phyloP scores from a whole-genome alignment of 2,888 invertebrate genomes.

The Eugnorisma glareosa region DNA sequence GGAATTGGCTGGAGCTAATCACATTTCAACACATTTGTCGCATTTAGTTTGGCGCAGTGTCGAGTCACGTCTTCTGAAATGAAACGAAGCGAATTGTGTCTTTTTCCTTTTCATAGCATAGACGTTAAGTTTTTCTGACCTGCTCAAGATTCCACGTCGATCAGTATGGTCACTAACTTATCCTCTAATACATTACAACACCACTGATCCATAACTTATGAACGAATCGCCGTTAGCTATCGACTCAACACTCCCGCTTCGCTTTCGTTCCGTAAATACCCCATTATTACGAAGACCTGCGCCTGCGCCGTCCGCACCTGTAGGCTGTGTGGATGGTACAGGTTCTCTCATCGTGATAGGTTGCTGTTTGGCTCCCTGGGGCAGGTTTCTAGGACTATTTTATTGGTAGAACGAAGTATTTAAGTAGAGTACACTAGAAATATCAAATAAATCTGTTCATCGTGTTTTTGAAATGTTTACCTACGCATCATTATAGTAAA shows the following conservation, averaged over 20 bases:
- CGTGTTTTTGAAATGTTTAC: not conserved
- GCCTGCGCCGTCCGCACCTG: conserved; percentile 8
- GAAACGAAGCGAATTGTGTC: not conserved
- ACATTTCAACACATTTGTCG: not conserved
- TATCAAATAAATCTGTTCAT: no score
- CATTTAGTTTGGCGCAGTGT: not conserved
- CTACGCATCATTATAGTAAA: not conserved
- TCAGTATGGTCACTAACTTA: not conserved
- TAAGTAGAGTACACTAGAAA: not conserved
- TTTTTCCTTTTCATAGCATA: not conserved
- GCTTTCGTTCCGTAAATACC: conserved; percentile 35
- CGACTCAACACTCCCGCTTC: conserved; percentile 44
- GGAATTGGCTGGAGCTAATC: not conserved
- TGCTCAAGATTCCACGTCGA: not conserved
- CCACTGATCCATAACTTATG: conserved; percentile 21
- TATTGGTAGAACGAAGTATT: conserved; percentile 9
- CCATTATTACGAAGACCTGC: conserved; percentile 33
- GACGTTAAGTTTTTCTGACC: not conserved
- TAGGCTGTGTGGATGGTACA: conserved; percentile 24
- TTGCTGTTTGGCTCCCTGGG: conserved; percentile 36
- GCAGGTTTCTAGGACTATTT: conserved; percentile 14
- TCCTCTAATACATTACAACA: not conserved
- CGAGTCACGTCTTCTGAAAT: not conserved
- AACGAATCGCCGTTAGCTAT: conserved; percentile 11
- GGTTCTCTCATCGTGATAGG: conserved; percentile 44